Base-by-base conservation (phyloP, 2,797 vertebrate species). In the Chrysolophus pictus region DNA sequence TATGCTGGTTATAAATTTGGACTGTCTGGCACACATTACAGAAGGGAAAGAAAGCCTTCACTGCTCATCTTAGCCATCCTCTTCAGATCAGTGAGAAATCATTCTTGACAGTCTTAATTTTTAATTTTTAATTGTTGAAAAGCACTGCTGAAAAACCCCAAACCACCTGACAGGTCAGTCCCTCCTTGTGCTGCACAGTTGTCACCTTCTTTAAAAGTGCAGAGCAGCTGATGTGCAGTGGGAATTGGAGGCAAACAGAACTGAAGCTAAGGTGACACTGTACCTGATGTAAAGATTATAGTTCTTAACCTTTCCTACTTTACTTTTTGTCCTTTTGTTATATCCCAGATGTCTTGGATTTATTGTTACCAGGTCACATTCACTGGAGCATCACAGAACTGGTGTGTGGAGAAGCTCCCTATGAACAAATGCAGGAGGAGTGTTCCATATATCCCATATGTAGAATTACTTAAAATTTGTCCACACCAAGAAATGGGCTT, bases 1-100 rank as follows among this genome's bases (percentile, higher is more conserved):
- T 92, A 63, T 39, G 72, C 22, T 71, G 80, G 94, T 95, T 93
- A 87, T 91, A 94, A 94, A 94, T 88, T 90, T 96, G 58, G 58
- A 49, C 83, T 89, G 37, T 84, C 93, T 94, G 89, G 87, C 77
- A 94, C 77, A 87, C 85, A 76, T 88, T 91, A 88, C 49, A 89
- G 65, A 82, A 80, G 35, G 37, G 49, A 89, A 94, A 89, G 83
- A 89, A 94, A 89, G 85, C 68, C 70, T 86, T 47, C 47, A 91
- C 37, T 95, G 93, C 91, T 95, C 76, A 90, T 88, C 89, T 91
- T 81, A 79, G 93, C 73, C 65, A 82, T 91, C 37, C 21, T 65
- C 79, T 79, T 63, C 60, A 41, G 74, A 83, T 91, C 91, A 95
- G 29, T 7, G 4, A 84, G 86, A 84, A 42, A 95, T 82, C 71